Base-by-base conservation (phyloP, 2,888 invertebrate genomes). In the Leptogaster cylindrica region DNA sequence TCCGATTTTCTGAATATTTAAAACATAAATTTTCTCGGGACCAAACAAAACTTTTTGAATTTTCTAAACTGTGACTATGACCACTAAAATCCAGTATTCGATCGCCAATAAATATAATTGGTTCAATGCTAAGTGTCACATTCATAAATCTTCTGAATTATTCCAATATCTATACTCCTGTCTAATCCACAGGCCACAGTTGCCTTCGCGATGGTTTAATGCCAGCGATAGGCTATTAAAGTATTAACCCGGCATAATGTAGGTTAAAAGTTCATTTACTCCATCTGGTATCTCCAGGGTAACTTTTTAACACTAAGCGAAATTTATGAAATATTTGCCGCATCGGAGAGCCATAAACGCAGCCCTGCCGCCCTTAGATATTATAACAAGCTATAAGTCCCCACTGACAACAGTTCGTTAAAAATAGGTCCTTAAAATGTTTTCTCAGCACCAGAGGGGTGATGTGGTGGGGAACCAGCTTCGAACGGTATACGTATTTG, bases 291-390 rank as follows among this genome's bases (percentile, higher is more conserved):
- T 20, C 16, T 28, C n/a, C 31, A 20, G 16, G 16, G 33, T 16
- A 52, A 52, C 16, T 33, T 52, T 52, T 52, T 52, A 28, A 52
- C 14, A 16, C 28, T 52, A 52, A 52, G 27, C 33, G 33, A 12
- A 52, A 52, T 52, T 52, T 52, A 52, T 52, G 52, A 52, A 52
- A 52, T 52, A 52, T 16, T 52, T 31, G 28, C 31, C 27, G 12
- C 52, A 52, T 52, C 33, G 52, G 52, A 52, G 52, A 31, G 52
- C 52, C 31, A 52, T 52, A 52, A 52, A 52, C 33, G 33, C 52
- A 52, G 31, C 52, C 20, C 16, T 10, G 33, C 1, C 16, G 28
- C 33, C 52, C 51, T 31, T 16, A 52, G 16, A 18, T 31, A 31
- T 31, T 18, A 8, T 16, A 12, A n/a, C 10, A 20, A 33, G 52